Percentiles rank a stretch among this genome's conserved stretches.
These are phyloP conservation scores for Pavo muticus DNA, from an alignment of 2,113 vertebrate species.

Conservation along the genomic window DNA sequence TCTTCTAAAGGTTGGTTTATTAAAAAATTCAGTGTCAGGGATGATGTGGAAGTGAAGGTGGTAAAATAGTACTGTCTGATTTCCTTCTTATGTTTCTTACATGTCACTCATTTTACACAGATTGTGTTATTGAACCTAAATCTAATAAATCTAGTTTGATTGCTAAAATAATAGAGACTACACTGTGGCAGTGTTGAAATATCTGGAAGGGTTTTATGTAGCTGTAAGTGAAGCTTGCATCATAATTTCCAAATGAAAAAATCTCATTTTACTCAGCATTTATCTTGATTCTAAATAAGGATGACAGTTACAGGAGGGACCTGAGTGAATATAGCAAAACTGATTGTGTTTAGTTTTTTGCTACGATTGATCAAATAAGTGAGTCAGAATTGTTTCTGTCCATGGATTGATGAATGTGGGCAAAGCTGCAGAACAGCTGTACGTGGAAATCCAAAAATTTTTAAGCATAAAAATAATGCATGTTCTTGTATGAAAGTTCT, in stretches of 20 bases:
- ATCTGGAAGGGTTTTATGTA: neutral
- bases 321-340: neutral
- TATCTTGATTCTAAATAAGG: neutral
- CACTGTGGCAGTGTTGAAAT: neutral
- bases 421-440: neutral
- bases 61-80: neutral
- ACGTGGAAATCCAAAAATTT: neutral
- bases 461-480: neutral
- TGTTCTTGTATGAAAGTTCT: neutral
- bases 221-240: neutral
- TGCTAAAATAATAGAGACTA: neutral
- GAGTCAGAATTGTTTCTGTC: neutral
- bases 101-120: neutral
- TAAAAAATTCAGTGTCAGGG: neutral
- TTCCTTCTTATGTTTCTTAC: neutral
- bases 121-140: neutral
- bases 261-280: neutral
- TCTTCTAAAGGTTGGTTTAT: neutral
- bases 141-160: neutral
- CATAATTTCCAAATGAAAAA: neutral
- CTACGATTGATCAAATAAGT: neutral
- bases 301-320: neutral
- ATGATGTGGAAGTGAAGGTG: neutral
- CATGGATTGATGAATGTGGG: neutral
- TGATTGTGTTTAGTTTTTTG: neutral